Evolutionary conservation across 1,140 invertebrate species (phyloP), one percentile per base, ranked within the genome.

Genomic region (Colletes gigas): DNA sequence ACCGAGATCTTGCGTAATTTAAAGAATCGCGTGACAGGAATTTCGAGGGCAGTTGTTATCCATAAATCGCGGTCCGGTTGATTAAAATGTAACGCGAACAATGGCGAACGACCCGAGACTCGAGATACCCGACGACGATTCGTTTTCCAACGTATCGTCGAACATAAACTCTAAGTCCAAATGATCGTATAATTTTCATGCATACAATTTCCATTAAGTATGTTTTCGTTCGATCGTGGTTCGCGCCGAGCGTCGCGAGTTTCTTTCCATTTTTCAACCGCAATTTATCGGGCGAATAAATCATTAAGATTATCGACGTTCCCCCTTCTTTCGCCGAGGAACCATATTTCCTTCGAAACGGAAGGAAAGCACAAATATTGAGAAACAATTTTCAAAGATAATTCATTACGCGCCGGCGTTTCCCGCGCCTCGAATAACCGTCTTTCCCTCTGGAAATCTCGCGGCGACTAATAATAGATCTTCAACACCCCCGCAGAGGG

Each of bases 401-500:
- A 69, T 69, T 69, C 67, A 30, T 39, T 17, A 30, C 52, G 52
- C 30, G 30, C 17, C 67, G 21, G 39, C 67, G 47, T 54, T 52
- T 69, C 50, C 67, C 52, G 50, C n/a, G 50, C 17, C 52, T 41
- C 15, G 17, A 4, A 50, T 21, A 55, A n/a, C 4, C 21, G 10
- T 12, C 21, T 10, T 39, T 62, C 21, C 12, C 39, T 39, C 15
- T 65, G 62, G 39, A 65, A 65, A 41, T 65, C 15, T 44, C 62
- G 39, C 15, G 15, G 7, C 10, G 12, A 14, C 71, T 62, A 73
- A 73, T 62, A 62, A 73, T 73, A 73, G 57, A 73, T 47, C 30
- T 73, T 21, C 71, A 62, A 57, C 44, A 4, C 9, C 39, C 14
- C 19, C n/a, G 3, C 8, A 39, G 71, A 44, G 19, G 50, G 3